phyloP scores from a whole-genome alignment of 92 coral and sea anemone species.

The Porites lobata region DNA sequence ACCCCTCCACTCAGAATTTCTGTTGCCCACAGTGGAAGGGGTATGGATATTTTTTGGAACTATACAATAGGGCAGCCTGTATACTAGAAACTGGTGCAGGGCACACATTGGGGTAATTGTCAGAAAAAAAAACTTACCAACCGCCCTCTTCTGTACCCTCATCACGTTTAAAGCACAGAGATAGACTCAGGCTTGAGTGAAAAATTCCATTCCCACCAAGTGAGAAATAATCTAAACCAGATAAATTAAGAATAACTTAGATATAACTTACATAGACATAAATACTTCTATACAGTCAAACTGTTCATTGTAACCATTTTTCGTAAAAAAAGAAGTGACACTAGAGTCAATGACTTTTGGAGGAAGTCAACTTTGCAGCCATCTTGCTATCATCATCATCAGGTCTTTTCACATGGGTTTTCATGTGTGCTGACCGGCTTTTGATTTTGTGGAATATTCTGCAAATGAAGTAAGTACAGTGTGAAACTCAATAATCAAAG shows the following conservation, averaged over 20 bases:
- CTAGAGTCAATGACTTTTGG: conserved; percentile 40
- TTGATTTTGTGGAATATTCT: conserved; percentile 98
- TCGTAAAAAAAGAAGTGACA: not conserved
- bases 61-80: too few species aligned
- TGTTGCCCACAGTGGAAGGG: too few species aligned
- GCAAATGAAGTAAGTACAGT: not conserved
- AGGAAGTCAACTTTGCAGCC: conserved; percentile 28
- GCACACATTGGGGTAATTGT: too few species aligned
- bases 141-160: too few species aligned
- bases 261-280: conserved; percentile 38
- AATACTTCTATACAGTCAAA: conserved; percentile 32
- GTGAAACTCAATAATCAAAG: not conserved
- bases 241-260: conserved; percentile 61
- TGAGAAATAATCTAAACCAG: conserved; percentile 15
- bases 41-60: too few species aligned
- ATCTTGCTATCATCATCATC: conserved; percentile 78
- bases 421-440: conserved; percentile 99
- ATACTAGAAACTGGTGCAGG: too few species aligned
- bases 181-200: not conserved
- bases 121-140: too few species aligned
- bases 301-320: conserved; percentile 11
- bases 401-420: conserved; percentile 96
- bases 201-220: not conserved
- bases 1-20: too few species aligned
- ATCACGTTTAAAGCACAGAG: too few species aligned